phyloP scores from a whole-genome alignment of 2,888 invertebrate species.

The Rugalucina vietnamica region DNA sequence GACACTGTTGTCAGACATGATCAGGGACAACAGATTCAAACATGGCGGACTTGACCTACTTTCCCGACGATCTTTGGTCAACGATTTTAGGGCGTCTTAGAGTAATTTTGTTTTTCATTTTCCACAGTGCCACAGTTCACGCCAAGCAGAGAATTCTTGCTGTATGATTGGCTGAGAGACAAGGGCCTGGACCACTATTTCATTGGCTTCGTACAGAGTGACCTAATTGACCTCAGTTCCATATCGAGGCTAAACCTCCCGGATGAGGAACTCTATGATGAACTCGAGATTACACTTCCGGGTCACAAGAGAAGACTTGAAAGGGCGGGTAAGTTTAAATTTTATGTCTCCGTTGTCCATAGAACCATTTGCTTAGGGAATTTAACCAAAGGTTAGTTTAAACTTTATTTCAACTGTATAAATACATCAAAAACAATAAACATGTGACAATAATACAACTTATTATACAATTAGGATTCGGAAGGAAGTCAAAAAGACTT shows the following conservation, averaged over 20 bases:
- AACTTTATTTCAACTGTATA: too few relatives aligned
- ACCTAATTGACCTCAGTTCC: conserved; percentile 68
- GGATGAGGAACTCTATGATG: conserved; percentile 77
- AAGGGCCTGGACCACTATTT: conserved; percentile 79
- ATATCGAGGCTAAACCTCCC: conserved; percentile 74
- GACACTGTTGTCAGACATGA: too few relatives aligned
- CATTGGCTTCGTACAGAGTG: conserved; percentile 76
- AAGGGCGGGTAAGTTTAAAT: conserved; percentile 74
- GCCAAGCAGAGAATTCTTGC: conserved; percentile 63
- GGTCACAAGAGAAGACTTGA: conserved; percentile 78
- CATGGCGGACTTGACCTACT: not conserved
- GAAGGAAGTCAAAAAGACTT: too few relatives aligned
- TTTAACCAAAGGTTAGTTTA: too few relatives aligned
- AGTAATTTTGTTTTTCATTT: not conserved
- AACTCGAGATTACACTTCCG: conserved; percentile 81
- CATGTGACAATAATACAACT: too few relatives aligned
- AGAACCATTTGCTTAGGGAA: too few relatives aligned
- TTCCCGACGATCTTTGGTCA: not conserved
- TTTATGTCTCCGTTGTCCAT: too few relatives aligned
- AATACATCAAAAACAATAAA: too few relatives aligned
- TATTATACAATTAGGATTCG: too few relatives aligned
- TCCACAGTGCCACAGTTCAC: conserved; percentile 66
- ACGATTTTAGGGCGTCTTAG: not conserved
- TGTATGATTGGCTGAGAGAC: conserved; percentile 76
- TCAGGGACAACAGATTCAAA: not conserved